Percentiles rank a stretch among this genome's conserved stretches.
Conservation (phyloP, 2,888 invertebrate species). For the Drosophila tanythrix region DNA sequence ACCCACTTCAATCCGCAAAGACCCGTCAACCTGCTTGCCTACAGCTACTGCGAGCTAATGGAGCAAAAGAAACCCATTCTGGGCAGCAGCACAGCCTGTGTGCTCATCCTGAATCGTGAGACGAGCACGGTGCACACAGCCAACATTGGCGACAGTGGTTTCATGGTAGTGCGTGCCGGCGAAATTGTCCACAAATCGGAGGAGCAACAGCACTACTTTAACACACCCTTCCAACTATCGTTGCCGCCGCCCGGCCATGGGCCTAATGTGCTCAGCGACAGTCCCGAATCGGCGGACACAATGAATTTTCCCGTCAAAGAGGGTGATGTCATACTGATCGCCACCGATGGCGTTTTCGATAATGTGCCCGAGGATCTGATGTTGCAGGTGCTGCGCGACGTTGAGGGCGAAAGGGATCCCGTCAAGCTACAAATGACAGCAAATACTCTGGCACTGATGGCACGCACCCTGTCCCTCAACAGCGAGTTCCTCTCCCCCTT, state of each 20-base stretch:
- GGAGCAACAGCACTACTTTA: conserved; percentile 99
- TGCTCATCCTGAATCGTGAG: conserved; percentile 95
- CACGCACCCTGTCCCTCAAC: conserved; percentile 96
- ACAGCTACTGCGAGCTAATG: conserved; percentile 95
- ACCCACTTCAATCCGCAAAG: conserved; percentile 94
- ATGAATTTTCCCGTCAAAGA: conserved; percentile 94
- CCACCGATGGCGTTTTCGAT: conserved; percentile 99
- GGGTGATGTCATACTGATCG: conserved; percentile 97
- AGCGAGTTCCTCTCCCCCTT: conserved; percentile 98
- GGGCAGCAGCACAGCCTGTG: conserved; percentile 99
- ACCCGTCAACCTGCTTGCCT: conserved; percentile 95
- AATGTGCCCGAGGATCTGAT: conserved; percentile 97
- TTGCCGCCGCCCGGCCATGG: conserved; percentile 96
- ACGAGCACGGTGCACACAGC: conserved; percentile 96
- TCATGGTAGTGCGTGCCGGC: conserved; percentile 95
- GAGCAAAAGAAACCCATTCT: conserved; percentile 96
- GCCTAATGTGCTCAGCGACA: conserved; percentile 94
- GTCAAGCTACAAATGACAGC: conserved; percentile 94
- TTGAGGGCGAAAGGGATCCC: conserved; percentile 90
- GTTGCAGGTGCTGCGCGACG: conserved; percentile 92
- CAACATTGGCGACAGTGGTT: conserved; percentile 99
- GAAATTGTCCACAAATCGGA: conserved; percentile 95
- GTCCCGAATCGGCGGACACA: conserved; percentile 96
- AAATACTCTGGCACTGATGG: conserved; percentile 97
- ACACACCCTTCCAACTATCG: conserved; percentile 98